Conservation (phyloP, 2,888 invertebrate genomes). For the Drosophila niveifrons region DNA sequence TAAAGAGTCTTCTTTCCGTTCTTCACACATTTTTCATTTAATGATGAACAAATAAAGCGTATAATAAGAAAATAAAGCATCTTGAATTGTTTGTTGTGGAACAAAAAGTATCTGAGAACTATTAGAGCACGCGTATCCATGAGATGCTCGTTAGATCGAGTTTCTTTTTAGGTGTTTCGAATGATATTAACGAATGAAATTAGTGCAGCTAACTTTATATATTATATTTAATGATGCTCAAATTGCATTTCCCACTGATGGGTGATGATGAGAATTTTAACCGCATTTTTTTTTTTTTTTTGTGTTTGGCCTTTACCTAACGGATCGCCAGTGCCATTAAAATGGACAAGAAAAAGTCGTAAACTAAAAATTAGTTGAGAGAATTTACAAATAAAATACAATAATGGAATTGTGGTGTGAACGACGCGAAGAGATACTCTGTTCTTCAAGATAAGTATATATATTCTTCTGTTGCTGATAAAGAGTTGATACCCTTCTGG, state of each 20-base stretch:
- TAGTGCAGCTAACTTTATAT: conserved; percentile 63
- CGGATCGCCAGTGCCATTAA: conserved; percentile 62
- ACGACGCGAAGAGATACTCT: conserved; percentile 8
- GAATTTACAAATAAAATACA: conserved; percentile 22
- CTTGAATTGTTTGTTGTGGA: conserved; percentile 58
- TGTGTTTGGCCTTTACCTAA: conserved; percentile 31
- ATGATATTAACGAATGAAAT: conserved; percentile 68
- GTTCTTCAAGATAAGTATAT: neutral
- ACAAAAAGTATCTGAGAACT: conserved; percentile 31
- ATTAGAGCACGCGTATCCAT: conserved; percentile 19
- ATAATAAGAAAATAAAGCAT: conserved; percentile 53
- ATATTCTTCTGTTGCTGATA: neutral
- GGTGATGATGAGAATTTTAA: conserved; percentile 45
- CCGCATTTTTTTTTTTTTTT: conserved; percentile 6
- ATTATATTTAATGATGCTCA: conserved; percentile 67
- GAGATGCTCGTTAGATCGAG: conserved; percentile 37
- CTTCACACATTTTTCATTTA: conserved; percentile 44
- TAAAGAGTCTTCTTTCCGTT: neutral
- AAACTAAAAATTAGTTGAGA: conserved; percentile 72
- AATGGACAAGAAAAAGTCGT: conserved; percentile 68
- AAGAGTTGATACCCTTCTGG: neutral
- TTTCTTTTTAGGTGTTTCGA: conserved; percentile 67
- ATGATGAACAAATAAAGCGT: conserved; percentile 45
- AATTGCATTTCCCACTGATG: conserved; percentile 65
- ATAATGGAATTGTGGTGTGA: neutral